phyloP scores from a whole-genome alignment of 2,888 invertebrate species.

The Nebria brevicollis region DNA sequence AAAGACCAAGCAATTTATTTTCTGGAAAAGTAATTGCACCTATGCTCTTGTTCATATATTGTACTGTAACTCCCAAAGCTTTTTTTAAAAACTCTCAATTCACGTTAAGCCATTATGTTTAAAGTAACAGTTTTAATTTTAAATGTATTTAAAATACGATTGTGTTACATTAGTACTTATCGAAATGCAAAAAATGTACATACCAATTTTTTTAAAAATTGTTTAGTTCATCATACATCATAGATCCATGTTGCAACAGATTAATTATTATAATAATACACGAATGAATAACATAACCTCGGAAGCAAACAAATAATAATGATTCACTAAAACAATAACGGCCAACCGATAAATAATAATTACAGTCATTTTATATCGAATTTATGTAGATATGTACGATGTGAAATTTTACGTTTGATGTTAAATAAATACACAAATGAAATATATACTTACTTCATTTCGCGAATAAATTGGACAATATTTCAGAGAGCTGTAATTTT shows the following conservation, averaged over 20 bases:
- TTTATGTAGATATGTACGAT: constrained; percentile 31
- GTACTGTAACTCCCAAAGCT: neutral
- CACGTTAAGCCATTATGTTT: neutral
- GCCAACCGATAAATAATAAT: constrained; percentile 40
- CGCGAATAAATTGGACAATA: neutral
- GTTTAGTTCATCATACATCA: neutral
- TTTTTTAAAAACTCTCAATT: neutral
- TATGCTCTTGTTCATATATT: neutral
- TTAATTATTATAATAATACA: constrained; percentile 36
- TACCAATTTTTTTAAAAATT: too few species aligned
- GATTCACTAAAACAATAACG: constrained; percentile 35
- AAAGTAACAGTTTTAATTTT: neutral
- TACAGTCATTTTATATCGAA: constrained; percentile 30
- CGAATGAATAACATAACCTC: constrained; percentile 32
- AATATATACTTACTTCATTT: neutral
- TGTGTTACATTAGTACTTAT: too few species aligned
- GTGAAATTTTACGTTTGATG: constrained; percentile 29
- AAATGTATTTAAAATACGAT: too few species aligned
- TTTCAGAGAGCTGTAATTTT: neutral
- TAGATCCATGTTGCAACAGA: neutral
- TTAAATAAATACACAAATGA: constrained; percentile 22
- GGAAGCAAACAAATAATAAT: constrained; percentile 19
- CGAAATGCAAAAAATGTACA: too few species aligned
- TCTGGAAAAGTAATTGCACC: neutral
- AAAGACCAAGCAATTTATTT: neutral